Evolutionary conservation across 1,140 invertebrate species (phyloP).

Genomic region (Stegodyphus mimosarum): DNA sequence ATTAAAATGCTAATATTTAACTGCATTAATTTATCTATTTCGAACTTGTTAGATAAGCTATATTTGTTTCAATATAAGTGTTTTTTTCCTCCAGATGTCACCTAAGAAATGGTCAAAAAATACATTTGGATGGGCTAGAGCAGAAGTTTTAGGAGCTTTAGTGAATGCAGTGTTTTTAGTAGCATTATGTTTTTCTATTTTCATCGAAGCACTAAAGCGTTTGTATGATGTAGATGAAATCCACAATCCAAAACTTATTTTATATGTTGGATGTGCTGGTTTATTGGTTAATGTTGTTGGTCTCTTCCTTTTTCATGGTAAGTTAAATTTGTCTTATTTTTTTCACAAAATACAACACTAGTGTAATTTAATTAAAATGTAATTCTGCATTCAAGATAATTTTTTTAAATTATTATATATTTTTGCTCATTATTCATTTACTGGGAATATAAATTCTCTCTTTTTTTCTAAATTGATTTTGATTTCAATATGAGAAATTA

Average conservation of each 20-base stretch:
- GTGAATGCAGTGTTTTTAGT: slow-evolving; percentile 74
- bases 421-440: too few relatives aligned
- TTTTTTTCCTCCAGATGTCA: slow-evolving; percentile 64
- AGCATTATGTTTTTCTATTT: slow-evolving; percentile 73
- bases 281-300: slow-evolving; percentile 72
- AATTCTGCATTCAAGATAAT: too few relatives aligned
- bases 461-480: too few relatives aligned
- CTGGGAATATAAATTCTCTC: too few relatives aligned
- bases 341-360: neutral
- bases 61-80: neutral
- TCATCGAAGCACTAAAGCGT: slow-evolving; percentile 71
- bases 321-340: slow-evolving; percentile 19
- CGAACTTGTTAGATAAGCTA: neutral
- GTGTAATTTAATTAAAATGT: neutral
- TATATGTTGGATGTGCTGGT: slow-evolving; percentile 71
- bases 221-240: slow-evolving; percentile 72
- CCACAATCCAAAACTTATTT: slow-evolving; percentile 69
- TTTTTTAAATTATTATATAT: too few relatives aligned
- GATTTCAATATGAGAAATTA: too few relatives aligned
- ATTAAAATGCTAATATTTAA: too few relatives aligned
- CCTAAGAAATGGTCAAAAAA: slow-evolving; percentile 69
- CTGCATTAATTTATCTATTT: too few relatives aligned
- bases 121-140: slow-evolving; percentile 74
- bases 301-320: slow-evolving; percentile 70
- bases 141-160: slow-evolving; percentile 73